A percentile compares a stretch with the other conserved stretches of the same genome.
phyloP scores from a whole-genome alignment of 2,797 vertebrate genomes.

The Melanogrammus aeglefinus region DNA sequence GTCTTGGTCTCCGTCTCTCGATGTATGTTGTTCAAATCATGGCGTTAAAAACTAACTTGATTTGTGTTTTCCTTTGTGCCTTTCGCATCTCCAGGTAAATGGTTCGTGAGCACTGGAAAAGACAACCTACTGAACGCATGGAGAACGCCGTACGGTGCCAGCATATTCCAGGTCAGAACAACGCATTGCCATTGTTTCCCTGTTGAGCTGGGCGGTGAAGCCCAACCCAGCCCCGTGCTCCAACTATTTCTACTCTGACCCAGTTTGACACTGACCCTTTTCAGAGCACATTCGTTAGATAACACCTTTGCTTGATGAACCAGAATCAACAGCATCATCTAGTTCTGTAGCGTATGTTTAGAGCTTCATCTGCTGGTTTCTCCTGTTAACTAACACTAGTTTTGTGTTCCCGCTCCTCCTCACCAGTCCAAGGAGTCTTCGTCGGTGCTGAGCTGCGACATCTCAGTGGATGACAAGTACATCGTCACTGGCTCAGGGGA shows the following conservation, averaged over 20 bases:
- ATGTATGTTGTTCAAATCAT: background rate
- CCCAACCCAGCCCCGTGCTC: too few species aligned
- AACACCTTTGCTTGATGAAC: background rate
- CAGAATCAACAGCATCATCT: background rate
- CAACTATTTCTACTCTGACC: background rate
- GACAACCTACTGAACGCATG: conserved; percentile 83
- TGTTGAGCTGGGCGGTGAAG: background rate
- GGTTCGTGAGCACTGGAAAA: conserved; percentile 85
- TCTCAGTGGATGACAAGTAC: conserved; percentile 84
- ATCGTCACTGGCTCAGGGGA: conserved; percentile 83
- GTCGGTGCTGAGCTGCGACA: conserved; percentile 82
- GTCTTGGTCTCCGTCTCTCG: background rate
- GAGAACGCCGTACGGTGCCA: conserved; percentile 84
- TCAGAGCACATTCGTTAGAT: background rate
- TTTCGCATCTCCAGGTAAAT: conserved; percentile 72
- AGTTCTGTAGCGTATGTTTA: background rate
- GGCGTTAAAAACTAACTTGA: background rate
- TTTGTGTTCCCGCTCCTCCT: background rate
- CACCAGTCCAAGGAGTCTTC: conserved; percentile 81
- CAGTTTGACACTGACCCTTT: background rate
- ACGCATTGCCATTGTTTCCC: background rate
- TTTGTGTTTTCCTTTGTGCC: background rate
- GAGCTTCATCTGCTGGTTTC: background rate
- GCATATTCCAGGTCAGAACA: conserved; percentile 80
- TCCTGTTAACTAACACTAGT: background rate